Conservation (phyloP, 1,140 invertebrate genomes). For the Diplogasteroides magnus region DNA sequence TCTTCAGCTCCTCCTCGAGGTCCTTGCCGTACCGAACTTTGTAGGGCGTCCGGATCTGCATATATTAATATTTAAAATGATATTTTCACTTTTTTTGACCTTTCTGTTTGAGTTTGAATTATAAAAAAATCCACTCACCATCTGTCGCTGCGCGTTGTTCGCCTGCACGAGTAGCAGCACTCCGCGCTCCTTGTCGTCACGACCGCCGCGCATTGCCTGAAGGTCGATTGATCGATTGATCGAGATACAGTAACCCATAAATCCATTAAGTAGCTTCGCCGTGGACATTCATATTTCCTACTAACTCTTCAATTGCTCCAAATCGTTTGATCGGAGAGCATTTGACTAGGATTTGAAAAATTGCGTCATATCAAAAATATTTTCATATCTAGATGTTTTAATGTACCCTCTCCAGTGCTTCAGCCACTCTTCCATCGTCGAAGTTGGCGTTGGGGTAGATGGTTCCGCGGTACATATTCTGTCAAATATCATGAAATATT, state of each 20-base stretch:
- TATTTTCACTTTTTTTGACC: not conserved
- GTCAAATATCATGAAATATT: not conserved
- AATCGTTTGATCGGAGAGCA: too few relatives aligned
- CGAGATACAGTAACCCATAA: too few relatives aligned
- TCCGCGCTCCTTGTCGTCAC: constrained; percentile 17
- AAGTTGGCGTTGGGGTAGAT: not conserved
- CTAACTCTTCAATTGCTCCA: too few relatives aligned
- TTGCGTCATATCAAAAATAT: too few relatives aligned
- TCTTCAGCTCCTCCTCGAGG: constrained; percentile 31
- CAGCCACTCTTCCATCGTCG: not conserved
- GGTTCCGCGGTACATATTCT: not conserved
- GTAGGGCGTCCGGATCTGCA: constrained; percentile 32
- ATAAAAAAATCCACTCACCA: constrained; percentile 25
- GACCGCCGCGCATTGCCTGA: too few relatives aligned
- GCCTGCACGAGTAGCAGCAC: constrained; percentile 7
- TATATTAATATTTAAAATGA: not conserved
- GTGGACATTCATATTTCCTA: too few relatives aligned
- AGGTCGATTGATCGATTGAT: too few relatives aligned
- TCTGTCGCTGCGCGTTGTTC: constrained; percentile 30
- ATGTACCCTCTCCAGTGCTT: not conserved
- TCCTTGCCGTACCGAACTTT: constrained; percentile 31
- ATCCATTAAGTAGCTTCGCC: too few relatives aligned
- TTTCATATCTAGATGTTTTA: not conserved
- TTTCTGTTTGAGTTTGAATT: not conserved
- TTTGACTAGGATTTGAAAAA: too few relatives aligned